Evolutionary conservation across 2,888 invertebrate genomes (phyloP).

Genomic region (Taphrorychus bicolor): DNA sequence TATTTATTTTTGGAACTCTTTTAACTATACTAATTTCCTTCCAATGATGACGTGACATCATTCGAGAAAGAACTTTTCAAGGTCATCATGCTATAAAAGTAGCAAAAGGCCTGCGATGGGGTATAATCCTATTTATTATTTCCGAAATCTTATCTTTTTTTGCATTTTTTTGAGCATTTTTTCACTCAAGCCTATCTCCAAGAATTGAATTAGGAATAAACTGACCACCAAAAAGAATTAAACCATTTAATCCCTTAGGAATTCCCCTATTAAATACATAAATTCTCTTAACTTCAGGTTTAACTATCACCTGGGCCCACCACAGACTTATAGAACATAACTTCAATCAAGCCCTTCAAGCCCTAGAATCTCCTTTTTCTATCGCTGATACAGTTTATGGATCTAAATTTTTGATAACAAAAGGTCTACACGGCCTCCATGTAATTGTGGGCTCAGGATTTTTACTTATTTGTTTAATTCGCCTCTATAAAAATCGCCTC

Average conservation of each 20-base stretch:
- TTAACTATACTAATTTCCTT: no score
- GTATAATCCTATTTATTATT: no score
- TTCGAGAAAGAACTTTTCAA: no score
- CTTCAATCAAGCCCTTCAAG: slow-evolving; percentile 67
- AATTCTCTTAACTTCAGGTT: slow-evolving; percentile 72
- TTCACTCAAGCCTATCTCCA: slow-evolving; percentile 64
- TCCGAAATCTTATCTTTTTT: no score
- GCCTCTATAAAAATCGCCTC: no score
- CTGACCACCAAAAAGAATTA: slow-evolving; percentile 72
- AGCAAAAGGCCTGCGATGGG: no score
- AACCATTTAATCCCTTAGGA: slow-evolving; percentile 71
- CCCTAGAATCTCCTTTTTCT: slow-evolving; percentile 68
- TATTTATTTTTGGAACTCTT: no score
- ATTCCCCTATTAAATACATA: slow-evolving; percentile 77
- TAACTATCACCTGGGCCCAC: slow-evolving; percentile 71
- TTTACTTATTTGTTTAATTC: no score
- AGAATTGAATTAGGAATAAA: slow-evolving; percentile 65
- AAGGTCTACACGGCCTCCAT: slow-evolving; percentile 78
- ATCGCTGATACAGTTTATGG: slow-evolving; percentile 71
- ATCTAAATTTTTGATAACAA: slow-evolving; percentile 53
- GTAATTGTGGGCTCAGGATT: no score
- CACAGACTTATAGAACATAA: slow-evolving; percentile 64
- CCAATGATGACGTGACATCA: no score
- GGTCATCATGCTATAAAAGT: no score
- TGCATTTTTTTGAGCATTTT: no score